Conservation (phyloP, 1,140 invertebrate species). For the Centruroides sculpturatus region DNA sequence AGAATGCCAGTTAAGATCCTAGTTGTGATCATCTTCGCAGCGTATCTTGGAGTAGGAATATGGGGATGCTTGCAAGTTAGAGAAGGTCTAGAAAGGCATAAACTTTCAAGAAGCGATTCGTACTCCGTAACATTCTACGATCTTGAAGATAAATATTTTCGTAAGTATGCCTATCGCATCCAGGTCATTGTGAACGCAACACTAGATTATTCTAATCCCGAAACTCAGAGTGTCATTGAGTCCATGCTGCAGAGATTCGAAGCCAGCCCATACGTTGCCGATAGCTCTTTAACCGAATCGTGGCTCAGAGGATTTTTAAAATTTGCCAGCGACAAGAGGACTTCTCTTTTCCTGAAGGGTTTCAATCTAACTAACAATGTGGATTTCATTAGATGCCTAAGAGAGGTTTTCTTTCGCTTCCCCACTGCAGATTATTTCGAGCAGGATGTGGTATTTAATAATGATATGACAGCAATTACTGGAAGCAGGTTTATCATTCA, state of each 20-base stretch:
- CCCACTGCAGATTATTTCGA: constrained; percentile 43
- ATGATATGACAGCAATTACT: constrained; percentile 52
- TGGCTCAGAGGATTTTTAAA: constrained; percentile 74
- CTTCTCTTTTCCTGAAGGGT: constrained; percentile 43
- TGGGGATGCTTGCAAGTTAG: constrained; percentile 75
- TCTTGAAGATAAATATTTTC: constrained; percentile 71
- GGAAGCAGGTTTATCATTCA: constrained; percentile 77
- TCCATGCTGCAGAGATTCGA: constrained; percentile 62
- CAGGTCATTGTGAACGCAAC: constrained; percentile 74
- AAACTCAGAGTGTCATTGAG: constrained; percentile 61
- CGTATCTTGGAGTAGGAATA: constrained; percentile 67
- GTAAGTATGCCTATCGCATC: constrained; percentile 79
- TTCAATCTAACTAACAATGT: constrained; percentile 53
- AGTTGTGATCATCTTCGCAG: constrained; percentile 59
- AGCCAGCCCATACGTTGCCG: constrained; percentile 55
- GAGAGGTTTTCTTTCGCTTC: constrained; percentile 42
- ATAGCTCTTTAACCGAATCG: constrained; percentile 67
- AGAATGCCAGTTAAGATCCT: constrained; percentile 53
- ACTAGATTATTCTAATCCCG: constrained; percentile 68
- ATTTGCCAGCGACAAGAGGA: constrained; percentile 56
- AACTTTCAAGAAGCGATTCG: constrained; percentile 70
- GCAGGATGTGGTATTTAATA: constrained; percentile 71
- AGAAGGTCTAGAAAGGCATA: constrained; percentile 74
- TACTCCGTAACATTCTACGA: constrained; percentile 83
- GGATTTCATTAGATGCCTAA: constrained; percentile 55